Evolutionary conservation across 2,113 vertebrate species (phyloP), one percentile per base, ranked within the genome.

Genomic region (Geococcyx californianus): DNA sequence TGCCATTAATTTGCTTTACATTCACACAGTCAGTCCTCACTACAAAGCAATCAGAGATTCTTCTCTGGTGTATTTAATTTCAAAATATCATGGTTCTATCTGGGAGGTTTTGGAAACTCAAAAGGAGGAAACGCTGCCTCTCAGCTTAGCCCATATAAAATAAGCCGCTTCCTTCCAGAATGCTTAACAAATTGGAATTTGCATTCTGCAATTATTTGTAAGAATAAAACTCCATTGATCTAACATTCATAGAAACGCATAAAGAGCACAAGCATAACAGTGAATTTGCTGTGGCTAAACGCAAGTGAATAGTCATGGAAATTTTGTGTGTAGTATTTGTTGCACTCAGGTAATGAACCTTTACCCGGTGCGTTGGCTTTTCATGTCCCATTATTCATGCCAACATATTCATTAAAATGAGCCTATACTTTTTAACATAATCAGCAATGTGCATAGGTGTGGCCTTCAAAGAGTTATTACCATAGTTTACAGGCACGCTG

Each of bases 271-370:
- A 86, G 75, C 44, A 60, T 1, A 94, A 75, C 47, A 89, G 85
- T 84, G 91, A 90, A 94, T 89, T 90, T 79, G 28, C 59, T 75
- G 79, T 67, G 47, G 47, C 47, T 95, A 82, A 90, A 70, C 44
- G 93, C 66, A 40, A 80, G 66, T 34, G 74, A 75, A 76, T 16
- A 20, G 42, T 66, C 29, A 56, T 59, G 55, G 79, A 90, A 86
- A 96, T 92, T 91, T 67, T 94, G 82, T 23, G 6, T 70, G 64
- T 69, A 94, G 79, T 47, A 92, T 94, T 95, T 95, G 92, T 87
- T 92, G 90, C 92, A 70, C 44, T 93, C 93, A 93, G 88, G 93
- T 94, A 96, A 91, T 49, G 83, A 96, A 91, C 87, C 51, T 88
- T 96, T 94, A 96, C 88, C 85, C 88, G 77, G 47, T 44, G 56